Base-by-base conservation (phyloP, 2,113 vertebrate species). In the Lontra canadensis region DNA sequence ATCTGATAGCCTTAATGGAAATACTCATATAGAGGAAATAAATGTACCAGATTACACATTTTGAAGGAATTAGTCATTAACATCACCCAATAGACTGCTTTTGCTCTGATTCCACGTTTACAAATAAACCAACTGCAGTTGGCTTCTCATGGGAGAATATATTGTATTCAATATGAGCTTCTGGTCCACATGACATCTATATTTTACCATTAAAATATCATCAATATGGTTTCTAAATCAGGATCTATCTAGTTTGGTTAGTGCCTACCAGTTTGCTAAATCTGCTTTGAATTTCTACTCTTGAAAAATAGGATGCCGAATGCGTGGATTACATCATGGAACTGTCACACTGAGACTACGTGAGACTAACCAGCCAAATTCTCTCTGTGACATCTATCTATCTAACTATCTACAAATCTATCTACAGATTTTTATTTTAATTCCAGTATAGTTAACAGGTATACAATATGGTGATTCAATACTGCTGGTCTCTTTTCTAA, bases 401-500 rank as follows among this genome's bases (percentile, higher is more conserved):
- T 31, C 61, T 63, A 65, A 13, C 12, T 49, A 49, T 65, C 63
- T 65, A 65, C 15, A 31, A 34, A 31, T 65, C 63, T 65, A 65
- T 65, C 63, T 65, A 65, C 6, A 31, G 13, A 65, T 34, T 74
- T 74, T 74, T 42, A 42, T 74, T 74, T 74, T 74, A 26, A 74
- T 74, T 74, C 39, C 39, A 26, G 23, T 74, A 42, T 42, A 74
- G 39, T 26, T 74, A 42, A 74, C 6, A 49, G 71, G 12, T 42
- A 20, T 74, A 26, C 71, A 74, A 42, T 42, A 42, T 25, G 13
- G 39, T 74, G 23, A 42, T 42, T 74, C 39, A 74, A 14, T 93
- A 57, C 52, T 23, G 42, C 36, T 88, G 9, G 18, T 93, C 26
- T 52, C 44, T 96, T 87, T 97, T 86, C n/a, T 73, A 92, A 87